phyloP scores from a whole-genome alignment of 2,113 vertebrate genomes.

The Poecilia latipinna region DNA sequence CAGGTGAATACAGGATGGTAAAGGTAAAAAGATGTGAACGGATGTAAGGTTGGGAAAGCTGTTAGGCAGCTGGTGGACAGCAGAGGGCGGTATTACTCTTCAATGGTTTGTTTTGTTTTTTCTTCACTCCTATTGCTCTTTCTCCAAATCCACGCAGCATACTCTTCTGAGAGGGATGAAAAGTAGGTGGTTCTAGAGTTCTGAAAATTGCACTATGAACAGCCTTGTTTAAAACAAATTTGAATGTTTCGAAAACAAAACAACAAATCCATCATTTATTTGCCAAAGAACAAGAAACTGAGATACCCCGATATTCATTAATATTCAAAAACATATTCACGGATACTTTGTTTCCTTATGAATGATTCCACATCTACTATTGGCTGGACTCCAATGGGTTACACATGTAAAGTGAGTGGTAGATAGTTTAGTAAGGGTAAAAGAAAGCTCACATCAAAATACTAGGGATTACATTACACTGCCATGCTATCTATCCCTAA shows the following conservation, averaged over 20 bases:
- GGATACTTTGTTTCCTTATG: neutral
- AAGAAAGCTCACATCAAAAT: neutral
- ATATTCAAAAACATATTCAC: too few relatives aligned
- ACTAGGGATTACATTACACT: neutral
- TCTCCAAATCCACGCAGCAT: neutral
- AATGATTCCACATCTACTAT: neutral
- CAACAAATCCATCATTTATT: neutral
- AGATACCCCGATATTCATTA: too few relatives aligned
- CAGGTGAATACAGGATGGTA: neutral
- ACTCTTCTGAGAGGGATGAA: neutral
- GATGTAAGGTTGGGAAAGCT: neutral
- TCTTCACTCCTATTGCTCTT: neutral
- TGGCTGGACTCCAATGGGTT: neutral
- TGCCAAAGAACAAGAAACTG: too few relatives aligned
- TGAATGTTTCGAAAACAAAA: neutral
- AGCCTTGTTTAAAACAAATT: too few relatives aligned
- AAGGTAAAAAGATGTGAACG: neutral
- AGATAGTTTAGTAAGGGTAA: neutral
- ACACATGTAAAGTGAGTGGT: neutral
- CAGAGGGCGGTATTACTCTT: conserved; percentile 54
- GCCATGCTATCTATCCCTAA: neutral
- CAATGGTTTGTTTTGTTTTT: neutral
- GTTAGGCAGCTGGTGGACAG: conserved; percentile 26
- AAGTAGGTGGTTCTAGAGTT: too few relatives aligned
- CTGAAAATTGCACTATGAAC: too few relatives aligned